Base-by-base conservation (phyloP, 2,888 invertebrate species). In the Catocala fraxini region DNA sequence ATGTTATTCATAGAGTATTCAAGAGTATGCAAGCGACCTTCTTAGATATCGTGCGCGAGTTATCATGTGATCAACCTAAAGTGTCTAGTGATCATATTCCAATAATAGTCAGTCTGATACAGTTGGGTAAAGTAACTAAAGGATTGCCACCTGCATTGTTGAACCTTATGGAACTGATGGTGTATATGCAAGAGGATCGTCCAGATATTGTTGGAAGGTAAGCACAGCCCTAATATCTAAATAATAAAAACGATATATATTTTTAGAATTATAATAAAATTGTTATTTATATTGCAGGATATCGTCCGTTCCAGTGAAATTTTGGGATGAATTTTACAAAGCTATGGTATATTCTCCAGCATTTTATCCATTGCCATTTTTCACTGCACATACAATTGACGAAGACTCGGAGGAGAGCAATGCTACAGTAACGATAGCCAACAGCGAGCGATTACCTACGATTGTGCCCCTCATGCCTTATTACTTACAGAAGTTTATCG, bases 321-420 rank as follows among this genome's bases (percentile, higher is more conserved):
- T 93, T 68, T 91, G 90, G 91, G 86, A 90, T 46, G 90, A 92
- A 70, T 87, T 88, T 64, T 90, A 90, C 75, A 90, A 89, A 68
- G 70, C 79, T 1, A 46, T 88, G 5, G 78, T 86, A 0, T 79
- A 77, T 64, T 89, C 92, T 0, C 90, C 93, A 0, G 90, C 89
- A 0, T 80, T 80, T 11, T 84, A 90, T 72, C 90, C 93, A 0
- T 15, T 78, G 6, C 82, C 87, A 1, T 93, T 92, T 73, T 64
- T 93, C n/a, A 78, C 70, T 34, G 54, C 82, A 5, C 73, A 79
- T 25, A 3, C 25, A 48, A 59, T 70, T 25, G 56, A 56, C 4
- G 39, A 62, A 12, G 58, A 59, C 10, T 54, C 66, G 0, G 88
- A 86, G 0, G 84, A 85, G 2, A 42, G 2, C 25, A 25, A 25